Base-by-base conservation (phyloP, 2,888 invertebrate species). In the Lycophotia porphyrea region DNA sequence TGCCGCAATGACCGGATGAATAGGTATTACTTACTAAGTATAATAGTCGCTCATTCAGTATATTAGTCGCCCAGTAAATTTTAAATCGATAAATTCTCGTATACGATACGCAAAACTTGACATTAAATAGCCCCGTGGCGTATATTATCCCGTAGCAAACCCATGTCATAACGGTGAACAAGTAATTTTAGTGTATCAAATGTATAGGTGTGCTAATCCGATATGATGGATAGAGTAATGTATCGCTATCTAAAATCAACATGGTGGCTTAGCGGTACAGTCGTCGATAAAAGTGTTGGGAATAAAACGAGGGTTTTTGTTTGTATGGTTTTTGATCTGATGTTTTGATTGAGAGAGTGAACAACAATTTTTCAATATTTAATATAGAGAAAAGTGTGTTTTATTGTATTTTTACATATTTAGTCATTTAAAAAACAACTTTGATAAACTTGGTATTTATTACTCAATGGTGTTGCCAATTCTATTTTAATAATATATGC, bases 201-300 rank as follows among this genome's bases (percentile, higher is more conserved):
- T 79, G 63, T 81, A 76, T 79, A 47, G 58, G 65, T 71, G 75
- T 64, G 82, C 65, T 93, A 93, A 94, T 92, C 93, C 91, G 60
- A 76, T 76, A 76, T 90, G 91, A 91, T 92, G 90, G 91, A 91
- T 90, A 86, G 88, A 87, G 90, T 92, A 92, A 92, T 92, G 90
- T 90, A 89, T 76, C 84, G 87, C 75, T 93, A 94, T 93, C 93
- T 90, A 88, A 88, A 90, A 88, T 88, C 86, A 92, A 93, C 91
- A 93, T 78, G 84, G 82, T 79, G 66, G 83, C 82, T 90, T 93
- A 92, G 90, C 89, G 24, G 89, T 84, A 91, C 80, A 60, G 47
- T 81, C 80, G 72, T 0, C 1, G 0, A 34, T 74, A 83, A 74
- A 88, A 84, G 87, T 88, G 79, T 42, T 31, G 7, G 21, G 9